Base-by-base conservation (phyloP, 1,140 invertebrate species). In the Bombyx mandarina region DNA sequence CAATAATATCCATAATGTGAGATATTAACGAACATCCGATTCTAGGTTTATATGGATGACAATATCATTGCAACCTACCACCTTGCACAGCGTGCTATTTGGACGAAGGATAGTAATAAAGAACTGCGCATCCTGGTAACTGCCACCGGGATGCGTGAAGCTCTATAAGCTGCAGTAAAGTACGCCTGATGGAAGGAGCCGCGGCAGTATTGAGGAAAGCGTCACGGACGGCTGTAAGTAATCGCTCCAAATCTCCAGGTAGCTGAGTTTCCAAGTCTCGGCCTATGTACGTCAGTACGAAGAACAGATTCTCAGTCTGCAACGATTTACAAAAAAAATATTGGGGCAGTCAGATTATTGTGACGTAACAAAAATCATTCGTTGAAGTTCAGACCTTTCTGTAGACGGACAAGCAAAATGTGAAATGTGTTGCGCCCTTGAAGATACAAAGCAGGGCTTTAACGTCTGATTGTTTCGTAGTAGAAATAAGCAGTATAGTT, bases 71-170 rank as follows among this genome's bases (percentile, higher is more conserved):
- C 26, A 26, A 9, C 50, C 8, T 26, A 51, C 42, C 8, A 35
- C 10, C 48, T 50, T 50, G 12, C 8, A 50, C 12, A 12, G 2
- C 22, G n/a, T 18, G 44, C 51, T 73, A 91, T 69, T 91, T 91
- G 53, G 89, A 88, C 61, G 90, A 91, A 51, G 94, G 94, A 81
- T 96, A 96, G 83, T 97, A 97, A 84, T 97, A 97, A 52, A 96
- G 91, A 44, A 97, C 93, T 2, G 96, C 95, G 6, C 94, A 93
- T 35, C 95, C 94, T 18, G 95, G 93, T 50, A 97, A 5, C 77
- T 96, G 94, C 96, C 96, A 97, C 72, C 94, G 92, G 0, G 94
- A 94, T 1, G 95, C 95, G 75, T 95, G 93, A 51, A 97, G 88
- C 75, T 97, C 96, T 58, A 97, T 96, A 35, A 97, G 88, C 81